Evolutionary conservation across 2,797 vertebrate genomes (phyloP).

Genomic region (Champsocephalus gunnari): DNA sequence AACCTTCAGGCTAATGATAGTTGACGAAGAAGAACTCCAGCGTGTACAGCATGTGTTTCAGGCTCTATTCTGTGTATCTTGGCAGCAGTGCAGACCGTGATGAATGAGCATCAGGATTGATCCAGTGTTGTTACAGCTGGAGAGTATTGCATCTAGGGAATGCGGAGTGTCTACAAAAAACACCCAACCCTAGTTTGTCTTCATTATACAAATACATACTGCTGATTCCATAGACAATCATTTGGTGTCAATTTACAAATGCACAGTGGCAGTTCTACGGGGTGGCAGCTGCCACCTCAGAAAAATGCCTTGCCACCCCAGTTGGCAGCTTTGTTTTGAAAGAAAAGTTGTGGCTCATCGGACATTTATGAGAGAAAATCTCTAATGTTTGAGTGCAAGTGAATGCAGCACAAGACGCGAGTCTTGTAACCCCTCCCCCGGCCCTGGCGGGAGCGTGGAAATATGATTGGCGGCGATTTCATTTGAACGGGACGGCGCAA

Average conservation of each 20-base stretch:
- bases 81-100: constrained; percentile 51
- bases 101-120: constrained; percentile 55
- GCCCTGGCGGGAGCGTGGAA: too few relatives aligned
- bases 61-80: constrained; percentile 54
- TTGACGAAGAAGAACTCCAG: not conserved
- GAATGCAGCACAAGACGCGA: too few relatives aligned
- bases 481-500: too few relatives aligned
- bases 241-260: constrained; percentile 15
- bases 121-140: constrained; percentile 76
- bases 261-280: too few relatives aligned
- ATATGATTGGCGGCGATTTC: too few relatives aligned
- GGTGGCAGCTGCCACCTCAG: too few relatives aligned
- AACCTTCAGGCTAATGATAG: not conserved
- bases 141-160: constrained; percentile 51
- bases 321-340: too few relatives aligned
- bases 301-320: too few relatives aligned
- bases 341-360: too few relatives aligned
- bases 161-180: constrained; percentile 63
- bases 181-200: constrained; percentile 52
- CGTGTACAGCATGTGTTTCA: constrained; percentile 30
- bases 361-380: too few relatives aligned
- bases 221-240: constrained; percentile 22
- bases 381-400: too few relatives aligned
- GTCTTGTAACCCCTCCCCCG: too few relatives aligned
- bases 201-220: constrained; percentile 45